Conservation (phyloP, 2,797 vertebrate species). For the Lophius americanus region DNA sequence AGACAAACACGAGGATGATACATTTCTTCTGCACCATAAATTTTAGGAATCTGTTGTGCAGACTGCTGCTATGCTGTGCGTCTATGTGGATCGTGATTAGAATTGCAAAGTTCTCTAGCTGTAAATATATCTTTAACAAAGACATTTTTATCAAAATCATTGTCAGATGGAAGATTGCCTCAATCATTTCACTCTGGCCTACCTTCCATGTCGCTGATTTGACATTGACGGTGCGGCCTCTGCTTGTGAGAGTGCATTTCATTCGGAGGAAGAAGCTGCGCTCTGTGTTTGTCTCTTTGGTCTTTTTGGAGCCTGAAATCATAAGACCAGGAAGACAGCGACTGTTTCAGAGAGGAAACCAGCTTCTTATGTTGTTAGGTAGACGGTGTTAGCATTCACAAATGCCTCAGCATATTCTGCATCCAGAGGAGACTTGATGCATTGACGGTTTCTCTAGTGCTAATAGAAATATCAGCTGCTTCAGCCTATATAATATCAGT, state of each 20-base stretch:
- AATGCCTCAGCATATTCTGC: neutral
- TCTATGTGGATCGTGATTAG: neutral
- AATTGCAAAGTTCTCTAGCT: neutral
- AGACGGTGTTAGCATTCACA: neutral
- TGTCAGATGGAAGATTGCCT: neutral
- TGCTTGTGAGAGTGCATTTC: slow-evolving; percentile 97
- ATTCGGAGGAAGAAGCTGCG: slow-evolving; percentile 95
- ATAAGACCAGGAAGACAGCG: slow-evolving; percentile 34
- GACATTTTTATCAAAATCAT: neutral
- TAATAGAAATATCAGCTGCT: neutral
- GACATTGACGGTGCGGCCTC: slow-evolving; percentile 97
- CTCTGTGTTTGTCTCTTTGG: slow-evolving; percentile 89
- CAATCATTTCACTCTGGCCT: neutral
- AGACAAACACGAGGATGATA: neutral
- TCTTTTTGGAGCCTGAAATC: slow-evolving; percentile 90
- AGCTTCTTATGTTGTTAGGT: neutral
- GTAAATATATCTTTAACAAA: neutral
- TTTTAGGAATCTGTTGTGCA: no score
- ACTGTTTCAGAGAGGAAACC: slow-evolving; percentile 18
- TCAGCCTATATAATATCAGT: neutral
- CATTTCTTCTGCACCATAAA: neutral
- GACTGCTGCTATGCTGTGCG: no score
- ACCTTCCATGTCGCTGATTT: slow-evolving; percentile 99
- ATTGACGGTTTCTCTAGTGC: no score
- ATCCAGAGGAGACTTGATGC: no score